phyloP scores from a whole-genome alignment of 92 coral and sea anemone species.

The Blastomussa wellsi region DNA sequence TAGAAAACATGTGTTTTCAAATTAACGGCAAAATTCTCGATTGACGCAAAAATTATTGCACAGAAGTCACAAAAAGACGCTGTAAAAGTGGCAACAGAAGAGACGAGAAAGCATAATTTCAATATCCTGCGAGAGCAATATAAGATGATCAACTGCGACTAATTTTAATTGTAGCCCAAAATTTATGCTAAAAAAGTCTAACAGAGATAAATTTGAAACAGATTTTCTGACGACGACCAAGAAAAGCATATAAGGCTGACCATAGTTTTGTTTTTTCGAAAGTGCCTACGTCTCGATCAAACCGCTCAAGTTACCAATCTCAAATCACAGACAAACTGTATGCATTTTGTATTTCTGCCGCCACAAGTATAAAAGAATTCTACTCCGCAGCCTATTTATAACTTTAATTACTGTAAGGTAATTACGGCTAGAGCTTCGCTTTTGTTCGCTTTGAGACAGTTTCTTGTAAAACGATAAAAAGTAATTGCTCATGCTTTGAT shows the following conservation, averaged over 20 bases:
- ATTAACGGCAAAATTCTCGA: neutral
- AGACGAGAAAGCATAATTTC: neutral
- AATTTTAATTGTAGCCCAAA: neutral
- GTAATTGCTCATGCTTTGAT: neutral
- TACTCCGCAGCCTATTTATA: slow-evolving; percentile 29
- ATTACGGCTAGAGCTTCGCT: neutral
- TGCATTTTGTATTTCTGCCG: neutral
- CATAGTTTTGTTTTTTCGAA: neutral
- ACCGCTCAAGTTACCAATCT: neutral
- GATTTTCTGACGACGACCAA: neutral
- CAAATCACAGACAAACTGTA: neutral
- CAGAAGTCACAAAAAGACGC: neutral
- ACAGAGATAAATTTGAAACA: neutral
- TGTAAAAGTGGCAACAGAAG: neutral
- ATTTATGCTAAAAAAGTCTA: neutral
- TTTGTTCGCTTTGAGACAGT: slow-evolving; percentile 4
- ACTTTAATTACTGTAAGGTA: neutral
- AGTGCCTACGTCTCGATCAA: neutral
- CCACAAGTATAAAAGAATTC: neutral
- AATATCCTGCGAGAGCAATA: neutral
- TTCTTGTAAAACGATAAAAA: neutral
- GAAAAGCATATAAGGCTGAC: neutral
- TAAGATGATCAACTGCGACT: neutral
- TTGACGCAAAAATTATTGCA: neutral
- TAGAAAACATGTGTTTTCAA: neutral